Percentiles rank a stretch among this genome's conserved stretches.
phyloP scores from a whole-genome alignment of 2,797 vertebrate genomes.

The Catostomus latipinnis region DNA sequence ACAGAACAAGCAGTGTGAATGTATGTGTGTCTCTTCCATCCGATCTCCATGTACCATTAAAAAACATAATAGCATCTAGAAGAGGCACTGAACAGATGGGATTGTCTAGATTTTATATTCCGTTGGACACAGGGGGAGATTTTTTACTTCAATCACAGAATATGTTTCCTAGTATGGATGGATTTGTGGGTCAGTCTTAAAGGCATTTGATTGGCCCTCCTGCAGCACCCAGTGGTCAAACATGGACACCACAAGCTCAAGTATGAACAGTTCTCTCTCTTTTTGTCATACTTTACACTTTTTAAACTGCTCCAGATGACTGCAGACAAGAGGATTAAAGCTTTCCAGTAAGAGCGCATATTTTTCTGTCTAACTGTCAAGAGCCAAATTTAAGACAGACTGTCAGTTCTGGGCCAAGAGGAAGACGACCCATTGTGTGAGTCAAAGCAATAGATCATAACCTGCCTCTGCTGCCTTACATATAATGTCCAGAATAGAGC shows the following conservation, averaged over 20 bases:
- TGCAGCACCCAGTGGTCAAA: constrained; percentile 68
- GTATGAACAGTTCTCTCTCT: neutral
- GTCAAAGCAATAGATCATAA: constrained; percentile 33
- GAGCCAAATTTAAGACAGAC: constrained; percentile 23
- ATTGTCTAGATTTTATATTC: constrained; percentile 32
- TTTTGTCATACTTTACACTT: constrained; percentile 39
- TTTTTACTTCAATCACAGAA: constrained; percentile 46
- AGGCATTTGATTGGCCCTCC: constrained; percentile 50
- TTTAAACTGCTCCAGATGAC: constrained; percentile 29
- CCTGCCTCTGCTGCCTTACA: constrained; percentile 36
- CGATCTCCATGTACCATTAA: constrained; percentile 40
- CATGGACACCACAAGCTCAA: constrained; percentile 53
- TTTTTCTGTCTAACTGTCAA: constrained; percentile 33
- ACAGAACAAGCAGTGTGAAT: neutral
- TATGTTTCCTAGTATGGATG: constrained; percentile 35
- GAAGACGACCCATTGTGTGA: constrained; percentile 5
- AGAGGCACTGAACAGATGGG: constrained; percentile 19
- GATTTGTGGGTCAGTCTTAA: constrained; percentile 12
- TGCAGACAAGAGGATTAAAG: constrained; percentile 53
- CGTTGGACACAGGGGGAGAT: constrained; percentile 40
- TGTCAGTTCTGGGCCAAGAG: constrained; percentile 37
- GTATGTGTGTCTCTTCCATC: neutral
- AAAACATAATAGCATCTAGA: constrained; percentile 41
- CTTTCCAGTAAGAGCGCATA: constrained; percentile 42
- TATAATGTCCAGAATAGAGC: constrained; percentile 6